phyloP scores from a whole-genome alignment of 1,140 invertebrate genomes.

The Drosophila ambigua region DNA sequence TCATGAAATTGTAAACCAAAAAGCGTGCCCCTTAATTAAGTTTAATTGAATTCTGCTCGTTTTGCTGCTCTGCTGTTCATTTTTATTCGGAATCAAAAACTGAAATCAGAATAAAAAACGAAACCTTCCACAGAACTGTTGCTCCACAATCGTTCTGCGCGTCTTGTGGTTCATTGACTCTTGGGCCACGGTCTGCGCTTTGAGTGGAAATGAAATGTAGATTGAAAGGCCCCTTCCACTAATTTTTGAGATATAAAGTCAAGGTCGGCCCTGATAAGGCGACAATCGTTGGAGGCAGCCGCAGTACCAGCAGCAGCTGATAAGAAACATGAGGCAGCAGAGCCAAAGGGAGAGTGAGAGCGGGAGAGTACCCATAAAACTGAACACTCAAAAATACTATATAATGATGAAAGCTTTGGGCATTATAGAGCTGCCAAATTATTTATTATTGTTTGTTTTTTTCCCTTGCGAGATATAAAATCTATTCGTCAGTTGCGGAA shows the following conservation, averaged over 20 bases:
- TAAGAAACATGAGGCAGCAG: conserved; percentile 39
- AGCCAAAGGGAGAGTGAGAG: conserved; percentile 19
- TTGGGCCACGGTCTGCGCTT: conserved; percentile 8
- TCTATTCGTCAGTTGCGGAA: conserved; percentile 16
- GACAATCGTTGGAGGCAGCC: not conserved
- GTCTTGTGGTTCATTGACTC: conserved; percentile 54
- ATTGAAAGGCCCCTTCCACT: conserved; percentile 53
- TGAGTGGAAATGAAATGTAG: conserved; percentile 43
- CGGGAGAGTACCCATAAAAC: conserved; percentile 31
- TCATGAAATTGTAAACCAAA: conserved; percentile 4
- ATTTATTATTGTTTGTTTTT: no score
- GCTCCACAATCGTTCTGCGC: not conserved
- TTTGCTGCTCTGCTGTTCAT: not conserved
- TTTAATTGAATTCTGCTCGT: conserved; percentile 43
- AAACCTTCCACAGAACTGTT: conserved; percentile 25
- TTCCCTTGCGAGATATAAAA: no score
- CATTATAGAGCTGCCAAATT: no score
- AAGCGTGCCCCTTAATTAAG: conserved; percentile 25
- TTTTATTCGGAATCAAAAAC: conserved; percentile 3
- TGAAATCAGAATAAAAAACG: conserved; percentile 14
- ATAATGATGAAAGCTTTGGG: no score
- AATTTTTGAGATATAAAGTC: conserved; percentile 69
- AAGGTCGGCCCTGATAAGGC: conserved; percentile 62
- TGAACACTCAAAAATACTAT: not conserved
- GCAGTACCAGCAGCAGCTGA: conserved; percentile 14